Conservation (phyloP, 92 coral and sea anemone genomes). For the Porites cylindrica region DNA sequence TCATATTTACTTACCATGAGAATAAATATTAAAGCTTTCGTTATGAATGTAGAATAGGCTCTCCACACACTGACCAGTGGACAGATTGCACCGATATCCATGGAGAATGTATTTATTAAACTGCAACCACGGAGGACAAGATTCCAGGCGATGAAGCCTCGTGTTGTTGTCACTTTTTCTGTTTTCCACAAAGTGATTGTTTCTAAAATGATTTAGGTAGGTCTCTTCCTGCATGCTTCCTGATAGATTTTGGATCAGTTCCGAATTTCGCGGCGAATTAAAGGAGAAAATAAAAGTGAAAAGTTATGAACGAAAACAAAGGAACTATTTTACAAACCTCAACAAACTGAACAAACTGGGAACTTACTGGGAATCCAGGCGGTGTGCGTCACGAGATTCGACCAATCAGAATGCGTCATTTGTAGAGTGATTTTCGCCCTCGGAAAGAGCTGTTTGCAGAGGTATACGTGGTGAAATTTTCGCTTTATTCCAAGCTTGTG, state of each 20-base stretch:
- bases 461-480: too few relatives aligned
- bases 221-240: constrained; percentile 55
- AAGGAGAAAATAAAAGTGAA: too few relatives aligned
- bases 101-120: constrained; percentile 79
- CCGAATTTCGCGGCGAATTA: too few relatives aligned
- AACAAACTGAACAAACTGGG: neutral
- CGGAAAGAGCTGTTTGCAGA: too few relatives aligned
- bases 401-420: too few relatives aligned
- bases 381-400: too few relatives aligned
- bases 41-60: constrained; percentile 93
- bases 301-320: neutral
- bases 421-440: too few relatives aligned
- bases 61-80: constrained; percentile 73
- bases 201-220: neutral
- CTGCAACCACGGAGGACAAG: constrained; percentile 85
- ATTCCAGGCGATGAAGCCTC: constrained; percentile 23
- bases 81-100: constrained; percentile 85
- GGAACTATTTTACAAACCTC: neutral
- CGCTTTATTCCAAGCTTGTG: too few relatives aligned
- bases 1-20: constrained; percentile 81
- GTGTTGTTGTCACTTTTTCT: neutral
- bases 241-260: neutral
- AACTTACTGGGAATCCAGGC: neutral
- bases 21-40: constrained; percentile 88
- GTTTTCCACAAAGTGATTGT: constrained; percentile 6